phyloP scores from a whole-genome alignment of 2,888 invertebrate species.

The Sphaeridia pumilis region DNA sequence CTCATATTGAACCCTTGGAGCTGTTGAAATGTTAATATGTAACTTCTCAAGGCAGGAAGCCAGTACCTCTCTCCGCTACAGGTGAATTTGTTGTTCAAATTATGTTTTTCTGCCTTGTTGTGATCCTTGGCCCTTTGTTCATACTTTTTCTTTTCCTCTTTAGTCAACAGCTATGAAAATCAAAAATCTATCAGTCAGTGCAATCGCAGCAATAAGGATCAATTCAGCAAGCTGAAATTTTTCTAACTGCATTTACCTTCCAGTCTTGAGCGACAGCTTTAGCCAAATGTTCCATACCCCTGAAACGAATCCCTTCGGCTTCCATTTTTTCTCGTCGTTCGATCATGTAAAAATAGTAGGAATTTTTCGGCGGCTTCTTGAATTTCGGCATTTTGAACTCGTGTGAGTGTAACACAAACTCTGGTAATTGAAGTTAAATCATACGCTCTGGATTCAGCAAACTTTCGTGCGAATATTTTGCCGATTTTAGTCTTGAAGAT shows the following conservation, averaged over 20 bases:
- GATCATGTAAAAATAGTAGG: conserved; percentile 29
- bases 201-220: too few species aligned
- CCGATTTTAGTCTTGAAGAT: too few species aligned
- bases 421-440: too few species aligned
- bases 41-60: too few species aligned
- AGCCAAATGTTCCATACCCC: conserved; percentile 26
- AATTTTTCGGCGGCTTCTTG: conserved; percentile 28
- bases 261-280: conserved; percentile 21
- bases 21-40: too few species aligned
- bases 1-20: too few species aligned
- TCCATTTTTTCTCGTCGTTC: conserved; percentile 23
- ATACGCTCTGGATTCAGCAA: too few species aligned
- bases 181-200: too few species aligned
- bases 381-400: conserved; percentile 24
- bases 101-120: conserved; percentile 25
- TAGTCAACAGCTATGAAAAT: conserved; percentile 11
- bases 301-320: conserved; percentile 20
- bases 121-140: conserved; percentile 26
- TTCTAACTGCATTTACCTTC: conserved; percentile 26
- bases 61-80: conserved; percentile 31
- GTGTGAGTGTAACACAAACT: too few species aligned
- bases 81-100: conserved; percentile 29
- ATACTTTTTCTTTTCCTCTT: conserved; percentile 22
- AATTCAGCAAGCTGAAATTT: too few species aligned
- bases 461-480: too few species aligned